These are phyloP conservation scores for Eidolon dupreanum DNA, from an alignment of 2,797 vertebrate genomes.

Conservation along the genomic window DNA sequence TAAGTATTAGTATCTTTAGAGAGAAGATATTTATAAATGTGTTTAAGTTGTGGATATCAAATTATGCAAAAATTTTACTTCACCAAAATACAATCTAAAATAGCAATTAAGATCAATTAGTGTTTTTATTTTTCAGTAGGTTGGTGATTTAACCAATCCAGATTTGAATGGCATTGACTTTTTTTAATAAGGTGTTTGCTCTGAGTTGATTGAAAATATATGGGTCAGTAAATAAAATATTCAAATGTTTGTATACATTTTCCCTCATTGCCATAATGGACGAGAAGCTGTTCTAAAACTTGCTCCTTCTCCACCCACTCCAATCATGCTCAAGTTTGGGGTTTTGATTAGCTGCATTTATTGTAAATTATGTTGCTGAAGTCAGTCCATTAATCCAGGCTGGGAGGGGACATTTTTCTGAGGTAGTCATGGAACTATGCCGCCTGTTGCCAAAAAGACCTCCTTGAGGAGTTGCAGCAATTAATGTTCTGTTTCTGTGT, in stretches of 20 bases:
- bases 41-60: constrained; percentile 43
- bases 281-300: neutral
- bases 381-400: constrained; percentile 45
- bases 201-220: constrained; percentile 43
- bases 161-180: neutral
- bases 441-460: constrained; percentile 57
- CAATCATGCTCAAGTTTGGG: neutral
- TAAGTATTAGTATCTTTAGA: constrained; percentile 51
- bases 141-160: constrained; percentile 1
- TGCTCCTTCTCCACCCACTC: neutral
- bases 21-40: constrained; percentile 10
- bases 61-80: constrained; percentile 47
- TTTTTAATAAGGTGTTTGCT: constrained; percentile 44
- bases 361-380: neutral
- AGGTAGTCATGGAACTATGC: neutral
- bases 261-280: neutral
- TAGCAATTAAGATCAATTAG: constrained; percentile 33
- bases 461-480: constrained; percentile 59
- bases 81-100: constrained; percentile 42
- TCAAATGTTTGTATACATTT: constrained; percentile 35
- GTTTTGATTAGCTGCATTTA: constrained; percentile 1
- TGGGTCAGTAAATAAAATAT: constrained; percentile 49
- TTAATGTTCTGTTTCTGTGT: constrained; percentile 67
- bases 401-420: constrained; percentile 26
- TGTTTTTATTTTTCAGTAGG: neutral